Conservation (phyloP, 1,140 invertebrate genomes). For the Nomia melanderi region DNA sequence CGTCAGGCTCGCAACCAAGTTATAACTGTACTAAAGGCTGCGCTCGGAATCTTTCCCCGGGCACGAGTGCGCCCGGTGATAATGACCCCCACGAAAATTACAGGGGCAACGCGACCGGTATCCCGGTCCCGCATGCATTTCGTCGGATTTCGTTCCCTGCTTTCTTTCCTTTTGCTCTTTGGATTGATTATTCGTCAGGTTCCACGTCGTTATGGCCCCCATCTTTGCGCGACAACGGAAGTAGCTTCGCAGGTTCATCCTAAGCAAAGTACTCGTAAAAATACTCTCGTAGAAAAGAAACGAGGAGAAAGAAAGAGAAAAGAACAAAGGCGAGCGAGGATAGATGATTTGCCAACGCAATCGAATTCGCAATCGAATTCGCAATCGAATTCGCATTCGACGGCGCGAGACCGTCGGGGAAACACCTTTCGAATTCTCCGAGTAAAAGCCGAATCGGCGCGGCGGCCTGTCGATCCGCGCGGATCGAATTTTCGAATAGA, state of each 20-base stretch:
- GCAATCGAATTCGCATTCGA: constrained; percentile 15
- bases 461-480: background rate
- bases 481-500: constrained; percentile 43
- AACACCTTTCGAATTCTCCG: constrained; percentile 32
- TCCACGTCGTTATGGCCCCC: no score
- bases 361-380: constrained; percentile 16
- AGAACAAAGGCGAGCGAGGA: background rate
- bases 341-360: background rate
- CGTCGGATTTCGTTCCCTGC: constrained; percentile 17
- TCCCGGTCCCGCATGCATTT: constrained; percentile 40
- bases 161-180: background rate
- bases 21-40: constrained; percentile 73
- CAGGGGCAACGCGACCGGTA: constrained; percentile 41
- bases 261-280: no score
- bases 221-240: background rate
- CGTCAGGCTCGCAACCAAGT: constrained; percentile 63
- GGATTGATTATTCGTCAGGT: background rate
- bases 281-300: no score
- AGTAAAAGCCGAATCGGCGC: background rate
- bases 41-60: constrained; percentile 52
- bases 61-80: constrained; percentile 66
- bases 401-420: background rate
- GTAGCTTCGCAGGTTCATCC: no score
- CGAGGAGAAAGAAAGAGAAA: no score
- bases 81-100: constrained; percentile 67